Evolutionary conservation across 1,140 invertebrate genomes (phyloP), one percentile per base, ranked within the genome.

Genomic region (Spodoptera frugiperda): DNA sequence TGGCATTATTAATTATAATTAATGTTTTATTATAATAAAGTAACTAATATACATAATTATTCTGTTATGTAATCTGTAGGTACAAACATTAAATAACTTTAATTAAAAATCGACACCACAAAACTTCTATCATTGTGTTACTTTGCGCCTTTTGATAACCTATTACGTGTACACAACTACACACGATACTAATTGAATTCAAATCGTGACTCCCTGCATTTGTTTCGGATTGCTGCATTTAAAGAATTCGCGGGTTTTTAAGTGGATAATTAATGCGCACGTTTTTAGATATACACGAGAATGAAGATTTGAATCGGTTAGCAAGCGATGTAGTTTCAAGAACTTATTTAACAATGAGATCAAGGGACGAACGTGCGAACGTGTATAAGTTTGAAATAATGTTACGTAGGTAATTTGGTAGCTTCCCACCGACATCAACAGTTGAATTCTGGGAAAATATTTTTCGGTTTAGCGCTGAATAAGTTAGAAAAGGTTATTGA

Each of bases 161-260:
- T 67, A 67, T 67, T 67, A 67, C 63, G 63, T 67, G 63, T 67
- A 15, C 51, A n/a, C n/a, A n/a, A n/a, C n/a, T n/a, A n/a, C n/a
- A 65, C 30, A 25, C 48, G n/a, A 67, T 67, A 21, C 48, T 49
- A 67, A 67, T 67, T 67, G 19, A 67, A 67, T 67, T 51, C 63
- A 49, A 67, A 67, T 51, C 63, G 63, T 67, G 48, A 51, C 48
- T 49, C 12, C n/a, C 9, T 49, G 48, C 46, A 51, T 67, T 67
- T 67, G 63, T 49, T 67, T 67, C 63, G 63, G 63, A 49, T 51
- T 67, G 48, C 48, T 67, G 63, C 63, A 51, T 67, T 30, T 51
- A 9, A 51, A 67, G 63, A 67, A 67, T 67, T 67, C 33, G 61
- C 61, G 15, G 44, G 14, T 61, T 61, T 61, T 61, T 30, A 61